Evolutionary conservation across 2,888 invertebrate species (phyloP), one percentile per base, ranked within the genome.

Genomic region (Lasioglossum pauxillum): DNA sequence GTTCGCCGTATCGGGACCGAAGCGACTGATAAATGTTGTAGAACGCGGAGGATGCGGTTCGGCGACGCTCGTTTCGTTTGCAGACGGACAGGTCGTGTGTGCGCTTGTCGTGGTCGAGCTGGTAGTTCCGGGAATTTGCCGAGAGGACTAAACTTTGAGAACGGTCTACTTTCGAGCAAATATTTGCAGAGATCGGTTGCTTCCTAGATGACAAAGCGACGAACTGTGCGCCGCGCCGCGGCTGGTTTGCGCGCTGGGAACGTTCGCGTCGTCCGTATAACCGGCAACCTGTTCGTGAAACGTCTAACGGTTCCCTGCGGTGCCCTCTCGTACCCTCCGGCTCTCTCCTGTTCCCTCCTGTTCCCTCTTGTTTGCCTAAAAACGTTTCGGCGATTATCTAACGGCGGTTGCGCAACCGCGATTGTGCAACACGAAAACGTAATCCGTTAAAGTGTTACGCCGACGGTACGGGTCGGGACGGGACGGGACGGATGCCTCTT

Each of bases 401-500:
- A 91, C 89, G 79, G n/a, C 27, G 60, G 71, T 93, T 90, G 90
- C 90, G 92, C 90, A 92, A 93, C 85, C 84, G 64, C 75, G 87
- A 86, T 93, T 94, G 91, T 93, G 93, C 92, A 94, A 94, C 92
- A 87, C 86, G 87, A 88, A 88, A 92, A 90, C 91, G 90, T 91
- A 91, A 93, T 91, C 88, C 85, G 88, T 91, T 90, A 92, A 93
- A 93, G 94, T 92, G 92, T 94, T 93, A 91, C 91, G 84, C 79
- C 83, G 78, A 88, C 69, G 69, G 4, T 64, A 19, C 31, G 60
- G 60, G 1, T 12, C 60, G 60, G 60, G 27, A 8, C 53, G 53
- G 23, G 23, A 23, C 53, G 60, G 27, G 27, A 31, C 75, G 87
- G 79, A 87, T 85, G 69, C 83, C 80, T 85, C 5, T 49, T 83